phyloP scores from a whole-genome alignment of 2,888 invertebrate genomes.

The Labia minor region DNA sequence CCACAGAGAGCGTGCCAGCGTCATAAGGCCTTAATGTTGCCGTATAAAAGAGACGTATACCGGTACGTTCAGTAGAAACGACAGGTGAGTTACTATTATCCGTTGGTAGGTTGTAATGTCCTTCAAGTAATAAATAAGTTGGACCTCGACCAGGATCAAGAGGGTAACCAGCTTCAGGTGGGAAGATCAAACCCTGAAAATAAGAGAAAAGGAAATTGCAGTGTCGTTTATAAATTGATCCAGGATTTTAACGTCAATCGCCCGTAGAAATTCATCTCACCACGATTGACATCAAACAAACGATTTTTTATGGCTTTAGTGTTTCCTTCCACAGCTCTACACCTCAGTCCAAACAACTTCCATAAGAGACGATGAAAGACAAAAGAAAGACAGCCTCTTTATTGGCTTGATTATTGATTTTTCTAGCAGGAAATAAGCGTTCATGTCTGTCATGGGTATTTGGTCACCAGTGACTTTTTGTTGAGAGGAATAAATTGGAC shows the following conservation, averaged over 20 bases:
- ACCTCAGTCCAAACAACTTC: not conserved
- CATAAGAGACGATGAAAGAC: not conserved
- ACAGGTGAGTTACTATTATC: constrained; percentile 29
- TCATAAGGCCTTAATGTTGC: constrained; percentile 53
- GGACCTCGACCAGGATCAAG: constrained; percentile 48
- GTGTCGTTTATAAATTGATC: not conserved
- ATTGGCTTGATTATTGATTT: not conserved
- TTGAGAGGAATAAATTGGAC: not conserved
- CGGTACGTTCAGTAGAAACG: constrained; percentile 51
- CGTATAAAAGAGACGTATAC: constrained; percentile 56
- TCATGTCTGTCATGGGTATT: too few relatives aligned
- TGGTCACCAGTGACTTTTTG: not conserved
- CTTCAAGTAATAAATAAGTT: constrained; percentile 57
- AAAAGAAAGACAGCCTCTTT: not conserved
- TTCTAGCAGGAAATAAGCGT: not conserved
- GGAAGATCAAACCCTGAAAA: constrained; percentile 46
- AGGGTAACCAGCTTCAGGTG: constrained; percentile 58
- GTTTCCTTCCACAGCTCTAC: not conserved
- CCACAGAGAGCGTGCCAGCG: constrained; percentile 56
- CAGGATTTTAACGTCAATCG: not conserved
- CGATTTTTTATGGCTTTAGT: not conserved
- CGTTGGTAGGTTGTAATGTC: constrained; percentile 52
- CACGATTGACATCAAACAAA: not conserved
- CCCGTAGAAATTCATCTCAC: not conserved
- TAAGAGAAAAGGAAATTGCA: not conserved